These are phyloP conservation scores for Xylocampa areola DNA, from an alignment of 2,888 invertebrate genomes.

Conservation along the genomic window DNA sequence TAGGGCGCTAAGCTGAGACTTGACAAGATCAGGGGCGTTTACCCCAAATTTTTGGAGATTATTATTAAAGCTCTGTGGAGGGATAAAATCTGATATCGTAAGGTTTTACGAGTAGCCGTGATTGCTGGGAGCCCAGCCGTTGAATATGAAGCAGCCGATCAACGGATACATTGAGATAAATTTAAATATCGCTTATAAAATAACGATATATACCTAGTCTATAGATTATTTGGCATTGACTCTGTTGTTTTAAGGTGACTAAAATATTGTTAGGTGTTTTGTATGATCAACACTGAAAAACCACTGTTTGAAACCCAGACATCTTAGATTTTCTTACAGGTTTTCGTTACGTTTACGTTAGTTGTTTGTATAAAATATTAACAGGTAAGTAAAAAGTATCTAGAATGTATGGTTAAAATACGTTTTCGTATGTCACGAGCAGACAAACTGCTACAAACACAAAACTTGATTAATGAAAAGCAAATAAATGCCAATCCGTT, in stretches of 20 bases:
- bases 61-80: constrained; percentile 64
- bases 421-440: too few species aligned
- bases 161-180: constrained; percentile 45
- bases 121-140: constrained; percentile 58
- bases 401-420: too few species aligned
- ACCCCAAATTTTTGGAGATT: constrained; percentile 62
- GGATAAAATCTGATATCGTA: constrained; percentile 68
- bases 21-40: constrained; percentile 61
- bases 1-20: constrained; percentile 58
- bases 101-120: constrained; percentile 69
- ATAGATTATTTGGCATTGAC: constrained; percentile 14
- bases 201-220: constrained; percentile 21
- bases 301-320: too few species aligned
- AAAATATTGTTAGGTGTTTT: too few species aligned
- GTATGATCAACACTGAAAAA: too few species aligned
- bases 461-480: too few species aligned
- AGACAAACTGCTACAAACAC: too few species aligned
- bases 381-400: too few species aligned
- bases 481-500: too few species aligned
- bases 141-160: constrained; percentile 62
- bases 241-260: background rate
- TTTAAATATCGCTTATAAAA: constrained; percentile 47
- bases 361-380: too few species aligned
- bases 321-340: too few species aligned
- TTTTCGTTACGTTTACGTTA: too few species aligned